These are phyloP conservation scores for Drosophila paramelanica DNA, from an alignment of 2,888 invertebrate genomes.

Conservation along the genomic window DNA sequence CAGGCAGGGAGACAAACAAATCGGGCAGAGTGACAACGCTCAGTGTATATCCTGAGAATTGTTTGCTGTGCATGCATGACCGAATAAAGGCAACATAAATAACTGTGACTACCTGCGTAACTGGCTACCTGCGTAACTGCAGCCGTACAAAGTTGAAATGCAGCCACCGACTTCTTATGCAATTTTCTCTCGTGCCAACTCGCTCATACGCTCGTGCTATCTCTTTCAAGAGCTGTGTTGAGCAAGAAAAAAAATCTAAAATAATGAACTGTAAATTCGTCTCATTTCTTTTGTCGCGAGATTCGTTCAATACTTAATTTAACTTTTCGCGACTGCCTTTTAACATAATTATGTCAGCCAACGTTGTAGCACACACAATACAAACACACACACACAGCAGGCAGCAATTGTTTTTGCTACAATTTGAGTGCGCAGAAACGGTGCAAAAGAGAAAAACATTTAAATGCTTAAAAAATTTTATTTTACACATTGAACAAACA, in stretches of 20 bases:
- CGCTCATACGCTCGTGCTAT: neutral
- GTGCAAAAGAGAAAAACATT: slow-evolving; percentile 6
- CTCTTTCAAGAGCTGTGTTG: slow-evolving; percentile 10
- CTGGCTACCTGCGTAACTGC: neutral
- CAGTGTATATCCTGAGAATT: slow-evolving; percentile 19
- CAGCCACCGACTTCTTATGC: slow-evolving; percentile 35
- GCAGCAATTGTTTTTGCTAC: slow-evolving; percentile 41
- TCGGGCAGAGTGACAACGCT: slow-evolving; percentile 2
- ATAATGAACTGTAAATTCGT: slow-evolving; percentile 38
- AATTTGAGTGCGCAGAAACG: slow-evolving; percentile 47
- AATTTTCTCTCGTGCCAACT: slow-evolving; percentile 10
- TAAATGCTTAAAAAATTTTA: neutral
- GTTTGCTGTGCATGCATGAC: slow-evolving; percentile 5
- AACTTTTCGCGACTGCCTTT: slow-evolving; percentile 41
- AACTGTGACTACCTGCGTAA: slow-evolving; percentile 3
- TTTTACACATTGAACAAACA: too few relatives aligned
- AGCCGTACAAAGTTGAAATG: neutral
- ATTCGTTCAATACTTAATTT: slow-evolving; percentile 59
- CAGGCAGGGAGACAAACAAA: neutral
- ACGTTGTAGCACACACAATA: slow-evolving; percentile 35
- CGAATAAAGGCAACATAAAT: neutral
- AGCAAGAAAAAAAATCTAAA: slow-evolving; percentile 13
- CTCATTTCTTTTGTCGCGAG: slow-evolving; percentile 52
- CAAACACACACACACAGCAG: slow-evolving; percentile 11
- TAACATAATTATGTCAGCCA: slow-evolving; percentile 69